Conservation (phyloP, 2,888 invertebrate species). For the Orgyia antiqua region DNA sequence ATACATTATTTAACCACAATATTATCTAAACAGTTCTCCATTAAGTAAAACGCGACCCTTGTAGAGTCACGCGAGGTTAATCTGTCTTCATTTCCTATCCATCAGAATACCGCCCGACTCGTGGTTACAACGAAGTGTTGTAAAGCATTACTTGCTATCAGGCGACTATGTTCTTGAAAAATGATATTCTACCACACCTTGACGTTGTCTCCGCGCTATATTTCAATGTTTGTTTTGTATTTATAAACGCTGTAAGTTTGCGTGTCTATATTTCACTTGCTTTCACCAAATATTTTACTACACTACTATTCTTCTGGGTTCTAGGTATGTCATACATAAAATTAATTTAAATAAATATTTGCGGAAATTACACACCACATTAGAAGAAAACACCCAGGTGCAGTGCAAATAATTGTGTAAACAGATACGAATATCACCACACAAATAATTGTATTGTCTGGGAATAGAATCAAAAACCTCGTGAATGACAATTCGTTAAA, state of each 20-base stretch:
- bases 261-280: slow-evolving; percentile 48
- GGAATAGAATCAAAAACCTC: no score
- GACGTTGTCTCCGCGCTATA: slow-evolving; percentile 53
- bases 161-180: slow-evolving; percentile 67
- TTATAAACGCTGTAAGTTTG: slow-evolving; percentile 61
- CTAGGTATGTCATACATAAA: no score
- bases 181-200: slow-evolving; percentile 73
- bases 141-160: slow-evolving; percentile 70
- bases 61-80: slow-evolving; percentile 71
- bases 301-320: no score
- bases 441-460: no score
- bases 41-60: slow-evolving; percentile 35
- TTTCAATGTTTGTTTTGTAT: slow-evolving; percentile 58
- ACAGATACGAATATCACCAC: no score
- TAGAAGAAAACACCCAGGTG: no score
- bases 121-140: slow-evolving; percentile 41
- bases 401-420: no score
- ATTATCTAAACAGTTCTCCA: no score
- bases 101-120: slow-evolving; percentile 58
- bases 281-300: slow-evolving; percentile 37
- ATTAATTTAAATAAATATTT: no score
- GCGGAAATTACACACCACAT: no score
- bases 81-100: slow-evolving; percentile 78
- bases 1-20: no score
- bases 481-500: no score